Conservation (phyloP, 2,113 vertebrate genomes). For the Aptenodytes patagonicus region DNA sequence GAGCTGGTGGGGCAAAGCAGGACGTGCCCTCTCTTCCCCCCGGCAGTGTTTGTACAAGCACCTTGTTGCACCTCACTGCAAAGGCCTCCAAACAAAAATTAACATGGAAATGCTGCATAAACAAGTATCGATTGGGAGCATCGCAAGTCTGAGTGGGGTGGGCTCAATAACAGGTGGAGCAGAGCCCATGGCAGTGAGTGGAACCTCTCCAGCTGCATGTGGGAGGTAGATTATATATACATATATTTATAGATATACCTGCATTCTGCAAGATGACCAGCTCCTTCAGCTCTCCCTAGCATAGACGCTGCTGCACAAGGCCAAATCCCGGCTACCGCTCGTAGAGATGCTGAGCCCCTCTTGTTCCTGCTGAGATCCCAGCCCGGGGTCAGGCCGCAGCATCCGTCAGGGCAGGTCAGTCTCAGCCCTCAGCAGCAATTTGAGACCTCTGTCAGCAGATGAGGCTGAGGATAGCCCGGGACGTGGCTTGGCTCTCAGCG, state of each 20-base stretch:
- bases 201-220: background rate
- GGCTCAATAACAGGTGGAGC: background rate
- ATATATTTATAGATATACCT: accelerated
- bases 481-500: background rate
- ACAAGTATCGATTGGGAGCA: accelerated
- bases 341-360: background rate
- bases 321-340: background rate
- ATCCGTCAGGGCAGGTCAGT: background rate
- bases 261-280: background rate
- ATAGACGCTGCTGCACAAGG: background rate
- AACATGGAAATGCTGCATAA: background rate
- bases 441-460: background rate
- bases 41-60: background rate
- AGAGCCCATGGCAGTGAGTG: background rate
- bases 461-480: background rate
- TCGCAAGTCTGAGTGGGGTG: accelerated
- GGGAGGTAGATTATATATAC: background rate
- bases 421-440: background rate
- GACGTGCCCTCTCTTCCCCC: background rate
- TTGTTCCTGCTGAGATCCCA: background rate
- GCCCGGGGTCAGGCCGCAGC: background rate
- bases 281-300: background rate
- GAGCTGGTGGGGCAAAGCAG: background rate
- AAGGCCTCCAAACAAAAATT: background rate
- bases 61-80: background rate